Conservation (phyloP, 2,888 invertebrate genomes). For the Exocentrus adspersus region DNA sequence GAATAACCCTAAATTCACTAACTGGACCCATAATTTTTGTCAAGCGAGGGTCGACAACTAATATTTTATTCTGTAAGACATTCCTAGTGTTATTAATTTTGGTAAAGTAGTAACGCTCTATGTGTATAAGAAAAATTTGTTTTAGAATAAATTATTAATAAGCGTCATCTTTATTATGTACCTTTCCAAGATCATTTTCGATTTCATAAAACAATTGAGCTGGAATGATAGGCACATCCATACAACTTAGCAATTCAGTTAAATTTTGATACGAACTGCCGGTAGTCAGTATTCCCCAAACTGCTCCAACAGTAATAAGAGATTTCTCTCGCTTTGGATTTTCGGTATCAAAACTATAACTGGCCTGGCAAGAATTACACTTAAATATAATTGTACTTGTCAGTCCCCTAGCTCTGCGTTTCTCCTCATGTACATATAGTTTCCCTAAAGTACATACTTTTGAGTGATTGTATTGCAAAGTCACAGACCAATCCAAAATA, state of each 20-base stretch:
- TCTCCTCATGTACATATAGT: slow-evolving; percentile 29
- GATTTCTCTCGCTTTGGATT: slow-evolving; percentile 24
- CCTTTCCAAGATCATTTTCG: slow-evolving; percentile 32
- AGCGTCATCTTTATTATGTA: not conserved
- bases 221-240: slow-evolving; percentile 37
- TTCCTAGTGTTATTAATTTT: too few species aligned
- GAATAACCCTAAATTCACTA: too few species aligned
- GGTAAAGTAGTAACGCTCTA: not conserved
- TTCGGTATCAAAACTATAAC: slow-evolving; percentile 27
- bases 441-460: slow-evolving; percentile 32
- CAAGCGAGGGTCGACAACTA: too few species aligned
- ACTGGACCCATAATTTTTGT: too few species aligned
- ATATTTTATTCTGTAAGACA: too few species aligned
- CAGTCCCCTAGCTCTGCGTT: slow-evolving; percentile 22
- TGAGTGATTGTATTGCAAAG: slow-evolving; percentile 31
- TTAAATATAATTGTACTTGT: slow-evolving; percentile 32
- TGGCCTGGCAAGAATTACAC: slow-evolving; percentile 27
- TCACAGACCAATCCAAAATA: slow-evolving; percentile 29
- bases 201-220: slow-evolving; percentile 28
- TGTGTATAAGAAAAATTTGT: too few species aligned
- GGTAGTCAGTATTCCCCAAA: slow-evolving; percentile 39
- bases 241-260: slow-evolving; percentile 31
- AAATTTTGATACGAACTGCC: slow-evolving; percentile 34
- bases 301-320: slow-evolving; percentile 31
- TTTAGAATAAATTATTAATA: not conserved